Evolutionary conservation across 1,140 invertebrate genomes (phyloP), one percentile per base, ranked within the genome.

Genomic region (Notospermus geniculatus): DNA sequence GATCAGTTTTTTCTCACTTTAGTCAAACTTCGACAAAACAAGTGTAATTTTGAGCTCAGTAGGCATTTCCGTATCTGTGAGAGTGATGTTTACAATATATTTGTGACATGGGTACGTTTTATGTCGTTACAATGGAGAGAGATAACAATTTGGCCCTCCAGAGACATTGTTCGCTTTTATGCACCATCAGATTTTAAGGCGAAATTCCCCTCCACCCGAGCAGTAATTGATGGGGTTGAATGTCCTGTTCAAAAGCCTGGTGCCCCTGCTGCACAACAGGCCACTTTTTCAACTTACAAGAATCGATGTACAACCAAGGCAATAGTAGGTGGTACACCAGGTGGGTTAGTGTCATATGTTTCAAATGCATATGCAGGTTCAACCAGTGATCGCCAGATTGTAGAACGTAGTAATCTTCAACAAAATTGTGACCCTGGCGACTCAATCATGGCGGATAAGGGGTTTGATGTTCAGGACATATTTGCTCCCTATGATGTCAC

Each of bases 161-260:
- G n/a, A n/a, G n/a, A n/a, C n/a, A n/a, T n/a, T n/a, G n/a, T n/a
- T n/a, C n/a, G n/a, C n/a, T n/a, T n/a, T n/a, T n/a, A n/a, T n/a
- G n/a, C n/a, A n/a, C n/a, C 39, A 43, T 52, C 61, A 56, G 62
- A 62, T 23, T 75, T 76, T 41, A 69, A 65, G 57, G 46, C 29
- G 11, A 46, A 69, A 11, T 74, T 63, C 69, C 66, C 71, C 29
- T 61, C 41, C 11, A 74, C 74, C 50, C 55, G 70, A 54, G 70
- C 74, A 5, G 72, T 72, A 27, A 50, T 75, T 41, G 74, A 77
- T 70, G 65, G 57, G 13, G 71, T 67, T 22, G 70, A 76, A 66
- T 71, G 67, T 27, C 68, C 67, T 2, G 65, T 76, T 28, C 50
- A 65, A 17, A 65, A 68, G 45, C 62, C 64, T 15, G 27, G 50